Conservation (phyloP, 2,888 invertebrate genomes). For the Parnassius mnemosyne region DNA sequence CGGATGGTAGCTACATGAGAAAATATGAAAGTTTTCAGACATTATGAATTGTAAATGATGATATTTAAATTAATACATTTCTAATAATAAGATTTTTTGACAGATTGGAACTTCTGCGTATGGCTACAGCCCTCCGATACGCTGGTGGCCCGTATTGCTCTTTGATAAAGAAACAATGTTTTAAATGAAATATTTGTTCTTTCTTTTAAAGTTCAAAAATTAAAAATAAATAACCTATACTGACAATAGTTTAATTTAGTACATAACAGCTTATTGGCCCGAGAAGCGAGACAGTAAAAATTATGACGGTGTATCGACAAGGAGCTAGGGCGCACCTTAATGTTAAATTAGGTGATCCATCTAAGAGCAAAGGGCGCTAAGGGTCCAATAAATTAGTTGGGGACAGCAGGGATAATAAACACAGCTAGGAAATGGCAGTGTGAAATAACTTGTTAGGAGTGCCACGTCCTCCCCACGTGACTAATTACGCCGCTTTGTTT, state of each 20-base stretch:
- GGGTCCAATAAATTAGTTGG: conserved; percentile 76
- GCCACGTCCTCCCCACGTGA: conserved; percentile 67
- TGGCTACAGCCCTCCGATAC: no score
- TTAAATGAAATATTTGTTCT: no score
- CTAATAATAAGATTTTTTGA: no score
- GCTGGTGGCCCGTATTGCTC: no score
- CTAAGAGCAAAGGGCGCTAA: conserved; percentile 68
- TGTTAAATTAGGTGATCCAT: conserved; percentile 78
- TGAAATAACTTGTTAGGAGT: conserved; percentile 72
- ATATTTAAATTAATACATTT: no score
- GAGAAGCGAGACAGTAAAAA: conserved; percentile 34
- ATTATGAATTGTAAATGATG: no score
- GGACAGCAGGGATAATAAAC: conserved; percentile 77
- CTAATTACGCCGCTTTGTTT: conserved; percentile 72
- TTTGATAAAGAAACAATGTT: no score
- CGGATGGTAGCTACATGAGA: no score
- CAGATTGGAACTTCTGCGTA: no score
- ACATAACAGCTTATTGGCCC: background rate
- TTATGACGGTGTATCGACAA: conserved; percentile 48
- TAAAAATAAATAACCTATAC: no score
- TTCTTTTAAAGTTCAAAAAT: no score
- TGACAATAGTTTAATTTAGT: background rate
- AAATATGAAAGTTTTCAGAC: no score
- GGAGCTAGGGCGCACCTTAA: conserved; percentile 53
- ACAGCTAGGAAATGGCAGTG: conserved; percentile 63